Percentiles rank a stretch among this genome's conserved stretches.
Conservation (phyloP, 2,797 vertebrate species). For the Chaenodraco wilsoni region DNA sequence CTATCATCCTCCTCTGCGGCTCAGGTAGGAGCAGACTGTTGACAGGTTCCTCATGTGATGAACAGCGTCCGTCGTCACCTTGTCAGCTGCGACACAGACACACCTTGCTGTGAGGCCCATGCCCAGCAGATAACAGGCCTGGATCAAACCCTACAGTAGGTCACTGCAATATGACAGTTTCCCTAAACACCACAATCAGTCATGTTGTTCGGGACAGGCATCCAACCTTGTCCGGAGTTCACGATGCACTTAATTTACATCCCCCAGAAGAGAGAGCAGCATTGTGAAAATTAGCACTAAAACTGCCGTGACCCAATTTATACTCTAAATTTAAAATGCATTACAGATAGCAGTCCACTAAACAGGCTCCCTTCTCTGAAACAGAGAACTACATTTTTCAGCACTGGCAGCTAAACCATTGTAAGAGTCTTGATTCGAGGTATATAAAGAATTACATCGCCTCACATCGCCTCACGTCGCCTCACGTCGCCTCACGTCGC, state of each 20-base stretch:
- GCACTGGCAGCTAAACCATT: no score
- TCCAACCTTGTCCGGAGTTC: not conserved
- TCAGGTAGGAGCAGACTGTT: slow-evolving; percentile 55
- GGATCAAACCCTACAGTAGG: slow-evolving; percentile 28
- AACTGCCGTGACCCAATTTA: slow-evolving; percentile 62
- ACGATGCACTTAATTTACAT: slow-evolving; percentile 29
- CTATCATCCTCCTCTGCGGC: not conserved
- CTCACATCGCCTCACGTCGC: no score
- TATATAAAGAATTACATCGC: no score
- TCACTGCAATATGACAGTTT: slow-evolving; percentile 10
- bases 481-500: no score
- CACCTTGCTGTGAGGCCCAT: slow-evolving; percentile 49
- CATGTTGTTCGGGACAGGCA: not conserved
- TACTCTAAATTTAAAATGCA: slow-evolving; percentile 57
- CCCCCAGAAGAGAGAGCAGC: slow-evolving; percentile 4
- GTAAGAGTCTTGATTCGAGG: no score
- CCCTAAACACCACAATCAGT: not conserved
- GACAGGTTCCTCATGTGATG: slow-evolving; percentile 56
- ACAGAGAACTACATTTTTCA: slow-evolving; percentile 8
- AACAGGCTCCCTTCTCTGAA: slow-evolving; percentile 2
- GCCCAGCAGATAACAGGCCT: slow-evolving; percentile 33
- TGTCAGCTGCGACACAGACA: slow-evolving; percentile 49
- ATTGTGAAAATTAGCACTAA: slow-evolving; percentile 41
- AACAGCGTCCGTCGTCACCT: slow-evolving; percentile 55
- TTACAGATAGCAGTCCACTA: slow-evolving; percentile 32